These are phyloP conservation scores for Drosophila prolongata DNA, from an alignment of 2,888 invertebrate genomes.

Conservation along the genomic window DNA sequence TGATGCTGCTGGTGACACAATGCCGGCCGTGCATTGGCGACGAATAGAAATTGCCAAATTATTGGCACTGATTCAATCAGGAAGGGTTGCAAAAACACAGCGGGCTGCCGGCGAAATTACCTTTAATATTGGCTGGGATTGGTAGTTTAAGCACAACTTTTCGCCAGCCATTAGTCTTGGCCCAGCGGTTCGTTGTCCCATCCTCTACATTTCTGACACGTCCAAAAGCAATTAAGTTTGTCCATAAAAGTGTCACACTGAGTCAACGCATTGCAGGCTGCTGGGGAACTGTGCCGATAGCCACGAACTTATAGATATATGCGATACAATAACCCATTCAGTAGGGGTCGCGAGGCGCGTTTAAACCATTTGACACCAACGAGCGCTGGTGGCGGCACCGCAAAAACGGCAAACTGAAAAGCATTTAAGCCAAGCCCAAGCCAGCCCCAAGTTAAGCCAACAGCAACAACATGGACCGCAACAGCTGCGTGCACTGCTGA, in stretches of 20 bases:
- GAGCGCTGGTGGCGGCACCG: constrained; percentile 28
- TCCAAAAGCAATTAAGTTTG: constrained; percentile 74
- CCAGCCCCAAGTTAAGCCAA: constrained; percentile 64
- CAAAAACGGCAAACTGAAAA: constrained; percentile 45
- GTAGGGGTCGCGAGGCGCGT: constrained; percentile 51
- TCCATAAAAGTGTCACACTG: constrained; percentile 61
- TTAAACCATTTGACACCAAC: constrained; percentile 78
- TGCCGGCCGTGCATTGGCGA: constrained; percentile 59
- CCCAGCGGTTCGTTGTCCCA: constrained; percentile 17
- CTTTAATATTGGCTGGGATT: constrained; percentile 35
- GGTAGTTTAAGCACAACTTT: constrained; percentile 20
- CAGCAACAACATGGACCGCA: constrained; percentile 61
- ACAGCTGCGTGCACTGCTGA: constrained; percentile 66
- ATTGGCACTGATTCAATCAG: constrained; percentile 78
- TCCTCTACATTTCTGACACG: constrained; percentile 58
- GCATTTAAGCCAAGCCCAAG: constrained; percentile 60
- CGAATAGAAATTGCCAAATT: constrained; percentile 78
- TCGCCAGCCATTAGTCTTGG: constrained; percentile 20
- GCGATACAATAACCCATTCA: constrained; percentile 52
- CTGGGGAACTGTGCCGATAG: constrained; percentile 21
- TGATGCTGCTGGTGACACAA: constrained; percentile 60
- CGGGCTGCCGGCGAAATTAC: constrained; percentile 32
- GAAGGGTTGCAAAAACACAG: constrained; percentile 30
- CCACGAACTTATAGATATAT: constrained; percentile 42
- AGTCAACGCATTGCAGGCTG: constrained; percentile 55